phyloP scores from a whole-genome alignment of 1,140 invertebrate genomes.

The Choristoneura fumiferana region DNA sequence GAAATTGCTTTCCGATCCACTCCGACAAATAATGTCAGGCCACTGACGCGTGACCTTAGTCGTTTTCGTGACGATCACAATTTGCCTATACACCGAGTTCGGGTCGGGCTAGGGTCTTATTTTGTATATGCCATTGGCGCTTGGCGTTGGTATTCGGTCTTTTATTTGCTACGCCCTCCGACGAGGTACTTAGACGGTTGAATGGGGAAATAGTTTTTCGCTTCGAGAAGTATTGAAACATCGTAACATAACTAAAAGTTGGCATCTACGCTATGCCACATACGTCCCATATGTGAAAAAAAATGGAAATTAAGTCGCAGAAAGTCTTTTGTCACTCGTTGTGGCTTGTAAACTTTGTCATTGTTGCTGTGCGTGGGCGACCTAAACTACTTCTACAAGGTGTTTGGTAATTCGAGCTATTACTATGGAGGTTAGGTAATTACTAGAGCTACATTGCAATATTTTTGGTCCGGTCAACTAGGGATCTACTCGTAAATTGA shows the following conservation, averaged over 20 bases:
- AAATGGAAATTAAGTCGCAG: too few relatives aligned
- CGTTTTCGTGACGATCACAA: slow-evolving; percentile 59
- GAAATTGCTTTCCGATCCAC: slow-evolving; percentile 74
- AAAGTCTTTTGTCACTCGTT: too few relatives aligned
- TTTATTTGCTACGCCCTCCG: slow-evolving; percentile 38
- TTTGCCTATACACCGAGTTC: slow-evolving; percentile 46
- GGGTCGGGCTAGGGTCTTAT: slow-evolving; percentile 33
- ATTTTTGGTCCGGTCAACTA: too few relatives aligned
- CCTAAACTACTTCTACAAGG: neutral
- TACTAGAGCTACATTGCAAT: too few relatives aligned
- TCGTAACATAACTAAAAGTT: neutral
- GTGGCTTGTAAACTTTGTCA: neutral
- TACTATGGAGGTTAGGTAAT: too few relatives aligned
- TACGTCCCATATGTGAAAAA: neutral
- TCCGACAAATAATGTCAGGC: slow-evolving; percentile 71
- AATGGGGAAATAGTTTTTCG: slow-evolving; percentile 33
- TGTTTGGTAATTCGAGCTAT: too few relatives aligned
- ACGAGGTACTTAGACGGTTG: slow-evolving; percentile 35
- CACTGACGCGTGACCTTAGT: slow-evolving; percentile 62
- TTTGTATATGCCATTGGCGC: slow-evolving; percentile 42
- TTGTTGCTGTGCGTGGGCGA: too few relatives aligned
- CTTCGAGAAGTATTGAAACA: slow-evolving; percentile 19
- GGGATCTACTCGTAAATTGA: too few relatives aligned
- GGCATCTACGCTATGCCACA: too few relatives aligned
- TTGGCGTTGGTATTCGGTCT: slow-evolving; percentile 32